Evolutionary conservation across 2,797 vertebrate genomes (phyloP).

Genomic region (Austrolebias charrua): DNA sequence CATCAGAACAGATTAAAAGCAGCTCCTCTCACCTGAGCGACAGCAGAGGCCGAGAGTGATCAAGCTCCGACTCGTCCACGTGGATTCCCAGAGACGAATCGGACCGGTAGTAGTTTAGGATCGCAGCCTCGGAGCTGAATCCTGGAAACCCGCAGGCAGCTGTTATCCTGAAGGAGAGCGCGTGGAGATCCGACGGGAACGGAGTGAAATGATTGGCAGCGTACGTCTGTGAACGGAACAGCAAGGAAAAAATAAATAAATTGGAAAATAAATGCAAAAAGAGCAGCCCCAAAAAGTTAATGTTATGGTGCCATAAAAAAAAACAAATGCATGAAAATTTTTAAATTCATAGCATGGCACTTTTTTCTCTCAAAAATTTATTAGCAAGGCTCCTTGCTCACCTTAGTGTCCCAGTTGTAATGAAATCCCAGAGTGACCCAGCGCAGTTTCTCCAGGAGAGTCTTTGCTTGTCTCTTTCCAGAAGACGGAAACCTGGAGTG

Average conservation of each 20-base stretch:
- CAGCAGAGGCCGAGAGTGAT: slow-evolving; percentile 87
- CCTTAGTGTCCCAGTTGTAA: slow-evolving; percentile 97
- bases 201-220: slow-evolving; percentile 84
- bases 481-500: slow-evolving; percentile 72
- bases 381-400: slow-evolving; percentile 45
- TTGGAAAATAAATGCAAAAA: neutral
- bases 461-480: slow-evolving; percentile 77
- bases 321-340: no score
- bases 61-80: slow-evolving; percentile 90
- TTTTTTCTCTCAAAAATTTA: no score
- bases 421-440: slow-evolving; percentile 98
- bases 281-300: no score
- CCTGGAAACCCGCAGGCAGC: slow-evolving; percentile 86
- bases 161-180: slow-evolving; percentile 84
- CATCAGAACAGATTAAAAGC: neutral
- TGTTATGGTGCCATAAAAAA: no score
- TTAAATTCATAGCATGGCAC: neutral
- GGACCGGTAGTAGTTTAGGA: slow-evolving; percentile 93
- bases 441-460: slow-evolving; percentile 89
- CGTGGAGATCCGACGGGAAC: slow-evolving; percentile 90
- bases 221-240: slow-evolving; percentile 83
- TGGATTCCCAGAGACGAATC: slow-evolving; percentile 96
- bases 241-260: neutral
- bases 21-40: slow-evolving; percentile 84
- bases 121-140: slow-evolving; percentile 90